Base-by-base conservation (phyloP, 2,797 vertebrate species). In the Pteronotus mesoamericanus region DNA sequence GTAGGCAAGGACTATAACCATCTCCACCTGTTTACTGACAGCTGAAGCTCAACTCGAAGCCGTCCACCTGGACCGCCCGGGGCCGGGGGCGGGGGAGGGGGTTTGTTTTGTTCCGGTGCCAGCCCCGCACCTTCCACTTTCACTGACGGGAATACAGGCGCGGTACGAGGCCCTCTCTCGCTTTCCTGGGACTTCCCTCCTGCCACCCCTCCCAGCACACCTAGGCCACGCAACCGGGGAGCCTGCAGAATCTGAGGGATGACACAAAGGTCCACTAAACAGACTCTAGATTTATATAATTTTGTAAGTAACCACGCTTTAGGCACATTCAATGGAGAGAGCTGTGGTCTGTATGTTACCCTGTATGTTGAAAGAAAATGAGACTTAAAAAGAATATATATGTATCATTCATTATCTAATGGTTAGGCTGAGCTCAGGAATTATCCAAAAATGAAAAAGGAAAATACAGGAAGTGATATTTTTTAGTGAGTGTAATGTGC, bases 211-310 rank as follows among this genome's bases (percentile, higher is more conserved):
- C 95, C 97, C 87, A 94, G 64, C 80, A 92, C 44, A 89, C 53
- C 82, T 24, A 64, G 22, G 83, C 94, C 57, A 48, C 79, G 29
- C 32, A 24, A 42, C 22, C 2, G n/a, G 91, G 85, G 39, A 64
- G 51, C 77, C 21, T n/a, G 71, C 22, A 19, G n/a, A 51, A 72
- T 78, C 66, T 37, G 75, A 92, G 59, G 83, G 85, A 48, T 44
- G 59, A 86, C 57, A 72, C 61, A 90, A 6, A 29, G 48, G 68
- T 93, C 94, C 86, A 78, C 42, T 79, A 42, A 97, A 68, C 95
- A n/a, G 82, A 95, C 68, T 98, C 93, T 95, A 95, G 93, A 97
- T 98, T 98, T 97, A 89, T 97, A 97, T 95, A 96, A 97, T 97
- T 98, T 98, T 96, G 34, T 98, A 97, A 97, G 95, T 86, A 66